Evolutionary conservation across 2,888 invertebrate genomes (phyloP).

Genomic region (Tethea ocularis): DNA sequence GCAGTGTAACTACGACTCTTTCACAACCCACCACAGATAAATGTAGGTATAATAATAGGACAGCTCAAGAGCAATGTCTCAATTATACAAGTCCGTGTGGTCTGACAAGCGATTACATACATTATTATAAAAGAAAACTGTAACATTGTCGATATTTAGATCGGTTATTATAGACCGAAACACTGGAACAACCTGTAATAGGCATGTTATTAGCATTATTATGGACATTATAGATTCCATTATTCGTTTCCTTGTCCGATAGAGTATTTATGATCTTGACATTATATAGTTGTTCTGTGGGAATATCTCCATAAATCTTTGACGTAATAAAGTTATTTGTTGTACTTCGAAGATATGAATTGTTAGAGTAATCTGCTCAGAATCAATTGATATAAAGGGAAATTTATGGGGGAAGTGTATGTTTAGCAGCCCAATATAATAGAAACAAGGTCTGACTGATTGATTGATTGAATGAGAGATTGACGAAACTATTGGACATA

Average conservation of each 20-base stretch:
- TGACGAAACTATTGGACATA: too few relatives aligned
- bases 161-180: slow-evolving; percentile 71
- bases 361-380: too few relatives aligned
- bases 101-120: slow-evolving; percentile 61
- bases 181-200: slow-evolving; percentile 73
- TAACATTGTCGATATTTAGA: slow-evolving; percentile 73
- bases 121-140: slow-evolving; percentile 65
- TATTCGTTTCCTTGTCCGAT: slow-evolving; percentile 61
- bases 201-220: slow-evolving; percentile 72
- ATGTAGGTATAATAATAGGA: slow-evolving; percentile 51
- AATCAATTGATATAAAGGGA: too few relatives aligned
- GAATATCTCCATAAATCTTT: slow-evolving; percentile 17
- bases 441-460: too few relatives aligned
- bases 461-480: too few relatives aligned
- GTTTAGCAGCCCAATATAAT: too few relatives aligned
- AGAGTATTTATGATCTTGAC: slow-evolving; percentile 37
- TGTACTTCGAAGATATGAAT: background rate
- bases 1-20: slow-evolving; percentile 33
- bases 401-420: too few relatives aligned
- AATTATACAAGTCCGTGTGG: slow-evolving; percentile 76
- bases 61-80: slow-evolving; percentile 67
- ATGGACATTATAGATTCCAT: slow-evolving; percentile 64
- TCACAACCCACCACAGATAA: slow-evolving; percentile 48
- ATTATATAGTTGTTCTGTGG: slow-evolving; percentile 18
- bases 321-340: background rate